Conservation (phyloP, 2,113 vertebrate genomes). For the Gymnorhina tibicen region DNA sequence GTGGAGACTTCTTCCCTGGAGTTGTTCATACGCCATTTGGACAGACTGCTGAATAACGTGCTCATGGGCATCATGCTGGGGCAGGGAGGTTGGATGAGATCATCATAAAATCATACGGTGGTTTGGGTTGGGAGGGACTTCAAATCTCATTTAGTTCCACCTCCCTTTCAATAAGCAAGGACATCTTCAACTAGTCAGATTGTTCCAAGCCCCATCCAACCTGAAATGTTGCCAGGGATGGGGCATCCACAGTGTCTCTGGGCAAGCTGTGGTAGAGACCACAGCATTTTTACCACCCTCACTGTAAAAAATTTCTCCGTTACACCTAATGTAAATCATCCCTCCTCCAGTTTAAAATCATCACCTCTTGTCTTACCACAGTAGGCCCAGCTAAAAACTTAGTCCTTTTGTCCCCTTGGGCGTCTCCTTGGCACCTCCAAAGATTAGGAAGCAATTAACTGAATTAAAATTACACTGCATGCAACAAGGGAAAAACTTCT, state of each 20-base stretch:
- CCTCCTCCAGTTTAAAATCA: not conserved
- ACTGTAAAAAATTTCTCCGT: not conserved
- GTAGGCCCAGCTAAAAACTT: not conserved
- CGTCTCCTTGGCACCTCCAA: not conserved
- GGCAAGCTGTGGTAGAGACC: not conserved
- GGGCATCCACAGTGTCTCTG: not conserved
- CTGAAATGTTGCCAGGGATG: not conserved
- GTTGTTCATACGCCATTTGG: not conserved
- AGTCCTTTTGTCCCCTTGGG: not conserved
- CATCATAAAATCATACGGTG: not conserved
- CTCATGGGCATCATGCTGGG: not conserved
- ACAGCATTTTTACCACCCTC: not conserved
- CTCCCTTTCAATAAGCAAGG: not conserved
- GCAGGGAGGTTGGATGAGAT: not conserved
- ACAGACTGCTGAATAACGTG: not conserved
- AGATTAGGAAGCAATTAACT: not conserved
- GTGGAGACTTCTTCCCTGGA: not conserved
- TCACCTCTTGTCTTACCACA: not conserved
- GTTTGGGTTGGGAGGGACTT: not conserved
- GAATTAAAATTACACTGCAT: accelerated
- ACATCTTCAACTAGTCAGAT: not conserved
- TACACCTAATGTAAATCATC: too few species aligned
- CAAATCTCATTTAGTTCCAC: not conserved
- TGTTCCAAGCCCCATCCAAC: not conserved
- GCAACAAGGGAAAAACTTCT: not conserved